A percentile compares a stretch with the other conserved stretches of the same genome.
phyloP scores from a whole-genome alignment of 1,140 invertebrate genomes.

The Meteorus sp. region DNA sequence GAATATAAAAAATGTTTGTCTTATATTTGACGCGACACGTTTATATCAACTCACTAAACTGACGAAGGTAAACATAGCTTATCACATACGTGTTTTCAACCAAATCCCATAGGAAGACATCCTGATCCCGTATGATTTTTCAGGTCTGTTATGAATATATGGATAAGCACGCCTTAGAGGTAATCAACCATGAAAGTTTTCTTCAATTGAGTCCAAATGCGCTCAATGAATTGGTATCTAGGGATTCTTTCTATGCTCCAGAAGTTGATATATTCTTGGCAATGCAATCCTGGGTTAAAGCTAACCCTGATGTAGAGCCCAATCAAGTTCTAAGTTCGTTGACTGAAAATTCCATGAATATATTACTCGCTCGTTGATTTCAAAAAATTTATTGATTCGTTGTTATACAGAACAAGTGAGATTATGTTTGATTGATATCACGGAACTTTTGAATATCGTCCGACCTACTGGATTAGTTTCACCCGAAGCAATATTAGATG shows the following conservation, averaged over 20 bases:
- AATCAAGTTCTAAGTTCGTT: constrained; percentile 51
- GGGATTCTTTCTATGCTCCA: constrained; percentile 94
- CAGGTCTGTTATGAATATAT: constrained; percentile 79
- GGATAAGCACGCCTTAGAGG: constrained; percentile 83
- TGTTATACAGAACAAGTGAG: constrained; percentile 74
- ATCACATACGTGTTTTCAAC: neutral
- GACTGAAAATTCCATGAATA: neutral
- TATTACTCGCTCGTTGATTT: neutral
- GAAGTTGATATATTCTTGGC: constrained; percentile 95
- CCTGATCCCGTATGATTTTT: constrained; percentile 6
- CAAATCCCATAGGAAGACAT: neutral
- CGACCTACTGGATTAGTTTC: constrained; percentile 82
- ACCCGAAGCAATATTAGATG: constrained; percentile 90
- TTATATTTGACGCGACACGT: constrained; percentile 88
- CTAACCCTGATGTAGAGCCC: constrained; percentile 70
- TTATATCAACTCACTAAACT: constrained; percentile 70
- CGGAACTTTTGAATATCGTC: constrained; percentile 86
- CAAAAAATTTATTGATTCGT: neutral
- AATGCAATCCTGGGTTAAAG: constrained; percentile 81
- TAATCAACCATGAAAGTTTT: constrained; percentile 85
- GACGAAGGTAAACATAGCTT: constrained; percentile 54
- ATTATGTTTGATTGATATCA: constrained; percentile 83
- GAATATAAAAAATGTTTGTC: constrained; percentile 86
- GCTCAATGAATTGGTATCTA: constrained; percentile 79
- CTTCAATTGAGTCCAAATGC: constrained; percentile 78